phyloP scores from a whole-genome alignment of 2,888 invertebrate genomes.

The Drosophila yooni region DNA sequence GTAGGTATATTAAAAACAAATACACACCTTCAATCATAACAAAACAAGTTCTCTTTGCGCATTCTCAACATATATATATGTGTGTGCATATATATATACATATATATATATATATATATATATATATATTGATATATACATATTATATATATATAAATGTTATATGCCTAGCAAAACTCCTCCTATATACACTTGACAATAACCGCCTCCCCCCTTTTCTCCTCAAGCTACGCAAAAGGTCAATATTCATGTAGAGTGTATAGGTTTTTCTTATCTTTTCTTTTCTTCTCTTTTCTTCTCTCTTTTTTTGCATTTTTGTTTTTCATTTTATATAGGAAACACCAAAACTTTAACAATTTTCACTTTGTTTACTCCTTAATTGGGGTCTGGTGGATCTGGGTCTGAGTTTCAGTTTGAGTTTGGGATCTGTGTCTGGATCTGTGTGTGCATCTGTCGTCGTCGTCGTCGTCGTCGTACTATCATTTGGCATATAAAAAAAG shows the following conservation, averaged over 20 bases:
- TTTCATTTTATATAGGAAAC: slow-evolving; percentile 33
- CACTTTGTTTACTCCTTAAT: slow-evolving; percentile 38
- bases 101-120: slow-evolving; percentile 29
- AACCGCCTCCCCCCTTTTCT: slow-evolving; percentile 24
- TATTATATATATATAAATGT: slow-evolving; percentile 30
- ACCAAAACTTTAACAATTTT: slow-evolving; percentile 53
- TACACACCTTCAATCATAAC: slow-evolving; percentile 51
- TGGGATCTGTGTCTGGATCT: slow-evolving; percentile 15
- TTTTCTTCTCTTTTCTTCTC: neutral
- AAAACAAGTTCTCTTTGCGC: slow-evolving; percentile 55
- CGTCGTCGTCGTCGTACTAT: slow-evolving; percentile 7
- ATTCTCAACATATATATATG: slow-evolving; percentile 34
- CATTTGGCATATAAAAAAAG: slow-evolving; percentile 17
- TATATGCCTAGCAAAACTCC: slow-evolving; percentile 60
- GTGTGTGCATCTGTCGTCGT: slow-evolving; percentile 16
- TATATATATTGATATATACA: slow-evolving; percentile 34
- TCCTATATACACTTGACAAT: slow-evolving; percentile 63
- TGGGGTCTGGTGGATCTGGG: slow-evolving; percentile 28
- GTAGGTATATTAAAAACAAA: slow-evolving; percentile 35
- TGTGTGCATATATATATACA: slow-evolving; percentile 40
- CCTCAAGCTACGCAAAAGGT: slow-evolving; percentile 32
- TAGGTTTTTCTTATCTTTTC: slow-evolving; percentile 3
- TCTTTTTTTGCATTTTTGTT: neutral
- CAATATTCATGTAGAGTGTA: slow-evolving; percentile 25
- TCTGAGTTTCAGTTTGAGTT: slow-evolving; percentile 18